Conservation (phyloP, 2,888 invertebrate species). For the Elaeidobius kamerunicus region DNA sequence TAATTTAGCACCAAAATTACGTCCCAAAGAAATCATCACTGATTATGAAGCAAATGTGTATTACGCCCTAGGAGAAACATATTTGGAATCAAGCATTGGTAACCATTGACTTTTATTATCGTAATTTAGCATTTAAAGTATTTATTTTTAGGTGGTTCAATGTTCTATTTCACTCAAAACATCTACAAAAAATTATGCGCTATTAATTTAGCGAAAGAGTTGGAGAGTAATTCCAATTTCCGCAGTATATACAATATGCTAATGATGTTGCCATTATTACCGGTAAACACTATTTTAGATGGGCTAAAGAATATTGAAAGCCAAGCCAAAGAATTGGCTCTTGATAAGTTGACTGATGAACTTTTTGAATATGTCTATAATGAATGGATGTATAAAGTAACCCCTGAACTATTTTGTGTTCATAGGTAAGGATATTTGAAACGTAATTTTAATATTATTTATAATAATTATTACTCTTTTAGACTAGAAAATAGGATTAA, state of each 20-base stretch:
- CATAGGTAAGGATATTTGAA: conserved; percentile 34
- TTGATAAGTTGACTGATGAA: conserved; percentile 35
- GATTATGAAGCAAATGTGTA: conserved; percentile 47
- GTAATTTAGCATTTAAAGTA: conserved; percentile 1
- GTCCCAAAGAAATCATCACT: conserved; percentile 46
- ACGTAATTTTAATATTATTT: no score
- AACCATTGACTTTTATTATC: conserved; percentile 7
- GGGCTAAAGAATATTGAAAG: conserved; percentile 44
- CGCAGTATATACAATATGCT: conserved; percentile 47
- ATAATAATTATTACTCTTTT: no score
- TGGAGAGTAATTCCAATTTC: conserved; percentile 45
- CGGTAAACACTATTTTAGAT: conserved; percentile 46
- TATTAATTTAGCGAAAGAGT: conserved; percentile 41
- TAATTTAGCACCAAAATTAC: conserved; percentile 41
- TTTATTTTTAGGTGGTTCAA: conserved; percentile 40
- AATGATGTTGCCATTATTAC: conserved; percentile 46
- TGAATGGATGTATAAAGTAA: conserved; percentile 46
- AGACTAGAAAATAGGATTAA: conserved; percentile 46
- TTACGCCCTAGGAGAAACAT: conserved; percentile 46
- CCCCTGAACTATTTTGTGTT: conserved; percentile 46
- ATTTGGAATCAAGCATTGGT: conserved; percentile 44
- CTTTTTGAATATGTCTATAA: conserved; percentile 42
- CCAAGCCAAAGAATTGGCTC: conserved; percentile 42
- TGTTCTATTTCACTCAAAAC: conserved; percentile 47
- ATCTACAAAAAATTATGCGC: conserved; percentile 47